phyloP scores from a whole-genome alignment of 2,113 vertebrate species.

The Dendropsophus ebraccatus region DNA sequence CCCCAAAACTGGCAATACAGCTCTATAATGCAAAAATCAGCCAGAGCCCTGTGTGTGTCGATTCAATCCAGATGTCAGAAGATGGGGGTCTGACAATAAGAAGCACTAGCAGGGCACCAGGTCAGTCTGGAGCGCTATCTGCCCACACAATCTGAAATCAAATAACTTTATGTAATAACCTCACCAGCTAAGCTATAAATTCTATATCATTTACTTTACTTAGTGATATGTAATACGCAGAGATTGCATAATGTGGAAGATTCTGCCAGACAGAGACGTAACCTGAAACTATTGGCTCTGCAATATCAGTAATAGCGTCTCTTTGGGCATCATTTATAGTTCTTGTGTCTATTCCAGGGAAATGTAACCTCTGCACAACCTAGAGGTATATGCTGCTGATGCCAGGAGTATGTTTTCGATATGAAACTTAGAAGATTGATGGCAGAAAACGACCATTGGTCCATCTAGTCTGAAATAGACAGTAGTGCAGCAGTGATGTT shows the following conservation, averaged over 20 bases:
- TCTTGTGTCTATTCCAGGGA: neutral
- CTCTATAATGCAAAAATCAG: neutral
- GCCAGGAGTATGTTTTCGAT: too few species aligned
- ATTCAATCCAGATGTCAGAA: constrained; percentile 35
- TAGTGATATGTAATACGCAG: neutral
- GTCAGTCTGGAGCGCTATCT: neutral
- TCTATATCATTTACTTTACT: neutral
- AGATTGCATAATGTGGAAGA: neutral
- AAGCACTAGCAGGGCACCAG: neutral
- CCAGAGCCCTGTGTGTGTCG: neutral
- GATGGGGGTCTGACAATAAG: neutral
- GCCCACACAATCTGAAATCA: neutral
- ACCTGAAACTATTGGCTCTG: neutral
- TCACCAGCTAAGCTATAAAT: neutral
- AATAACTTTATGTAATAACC: neutral
- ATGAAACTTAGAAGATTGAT: too few species aligned
- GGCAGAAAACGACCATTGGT: too few species aligned
- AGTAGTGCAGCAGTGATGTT: too few species aligned
- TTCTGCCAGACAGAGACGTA: neutral
- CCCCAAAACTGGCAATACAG: neutral
- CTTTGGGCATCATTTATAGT: neutral
- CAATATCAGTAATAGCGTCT: neutral
- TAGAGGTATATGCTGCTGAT: too few species aligned
- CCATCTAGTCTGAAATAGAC: too few species aligned
- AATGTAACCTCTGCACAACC: neutral